Evolutionary conservation across 2,113 vertebrate species (phyloP).

Genomic region (Brienomyrus longianalis): DNA sequence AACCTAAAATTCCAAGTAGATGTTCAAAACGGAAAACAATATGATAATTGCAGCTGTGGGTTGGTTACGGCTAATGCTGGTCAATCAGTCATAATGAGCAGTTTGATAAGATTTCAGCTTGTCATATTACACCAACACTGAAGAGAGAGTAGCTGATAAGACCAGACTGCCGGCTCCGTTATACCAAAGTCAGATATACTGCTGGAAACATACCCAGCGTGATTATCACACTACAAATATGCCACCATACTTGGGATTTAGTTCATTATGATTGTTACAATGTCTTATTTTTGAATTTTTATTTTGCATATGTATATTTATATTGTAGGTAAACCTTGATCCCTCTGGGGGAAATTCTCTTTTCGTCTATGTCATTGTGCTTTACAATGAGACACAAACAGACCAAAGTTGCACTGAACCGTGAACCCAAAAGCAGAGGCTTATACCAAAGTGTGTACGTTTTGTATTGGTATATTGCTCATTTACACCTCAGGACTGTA

Average conservation of each 20-base stretch:
- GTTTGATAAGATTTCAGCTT: background rate
- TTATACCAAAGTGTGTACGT: background rate
- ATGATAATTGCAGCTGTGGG: background rate
- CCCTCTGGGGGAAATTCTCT: background rate
- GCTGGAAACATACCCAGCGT: background rate
- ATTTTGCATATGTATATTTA: background rate
- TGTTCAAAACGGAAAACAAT: too few species aligned
- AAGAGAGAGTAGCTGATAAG: background rate
- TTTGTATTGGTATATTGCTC: background rate
- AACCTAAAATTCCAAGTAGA: background rate
- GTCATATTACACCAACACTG: background rate
- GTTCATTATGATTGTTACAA: background rate
- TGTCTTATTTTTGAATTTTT: background rate
- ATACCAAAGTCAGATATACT: background rate
- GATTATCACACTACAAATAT: background rate
- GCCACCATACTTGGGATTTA: background rate
- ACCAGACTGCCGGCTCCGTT: background rate
- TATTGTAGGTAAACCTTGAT: background rate
- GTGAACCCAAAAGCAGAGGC: background rate
- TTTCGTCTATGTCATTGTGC: background rate
- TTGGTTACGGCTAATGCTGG: background rate
- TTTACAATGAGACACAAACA: background rate
- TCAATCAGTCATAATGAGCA: background rate
- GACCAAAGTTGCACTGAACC: background rate
- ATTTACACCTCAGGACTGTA: background rate